Evolutionary conservation across 1,140 invertebrate species (phyloP).

Genomic region (Campodea augens): DNA sequence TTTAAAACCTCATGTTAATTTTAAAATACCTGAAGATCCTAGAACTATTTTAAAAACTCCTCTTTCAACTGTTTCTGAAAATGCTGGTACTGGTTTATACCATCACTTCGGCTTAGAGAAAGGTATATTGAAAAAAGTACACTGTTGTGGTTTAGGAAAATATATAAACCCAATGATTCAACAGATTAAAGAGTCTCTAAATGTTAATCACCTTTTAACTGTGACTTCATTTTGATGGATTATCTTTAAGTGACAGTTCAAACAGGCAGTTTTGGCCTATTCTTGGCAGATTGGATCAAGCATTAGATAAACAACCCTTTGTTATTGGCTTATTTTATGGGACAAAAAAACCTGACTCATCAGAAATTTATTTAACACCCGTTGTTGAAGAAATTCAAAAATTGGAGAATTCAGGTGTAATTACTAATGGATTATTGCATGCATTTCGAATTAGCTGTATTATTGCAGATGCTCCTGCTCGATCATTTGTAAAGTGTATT

Average conservation of each 20-base stretch:
- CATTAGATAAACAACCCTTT: constrained; percentile 15
- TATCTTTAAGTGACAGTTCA: constrained; percentile 11
- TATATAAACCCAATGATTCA: constrained; percentile 7
- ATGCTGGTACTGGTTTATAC: not conserved
- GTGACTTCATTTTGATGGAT: constrained; percentile 12
- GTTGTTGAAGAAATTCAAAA: too few species aligned
- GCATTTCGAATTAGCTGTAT: too few species aligned
- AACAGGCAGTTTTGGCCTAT: constrained; percentile 17
- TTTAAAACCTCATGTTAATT: too few species aligned
- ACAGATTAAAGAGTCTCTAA: constrained; percentile 1
- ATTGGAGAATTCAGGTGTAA: too few species aligned
- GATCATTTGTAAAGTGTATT: constrained; percentile 19
- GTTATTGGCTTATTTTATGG: too few species aligned
- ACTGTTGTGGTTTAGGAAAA: not conserved
- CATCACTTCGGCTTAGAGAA: constrained; percentile 1
- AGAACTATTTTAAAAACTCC: too few species aligned
- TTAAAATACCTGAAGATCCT: too few species aligned
- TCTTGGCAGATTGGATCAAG: constrained; percentile 11
- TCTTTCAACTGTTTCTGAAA: not conserved
- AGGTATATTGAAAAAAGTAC: not conserved
- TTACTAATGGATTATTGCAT: too few species aligned
- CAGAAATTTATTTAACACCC: too few species aligned
- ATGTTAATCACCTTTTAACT: constrained; percentile 8
- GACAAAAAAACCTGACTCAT: too few species aligned
- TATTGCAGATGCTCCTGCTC: constrained; percentile 24